Base-by-base conservation (phyloP, 1,140 invertebrate genomes). In the Drosophila suzukii region DNA sequence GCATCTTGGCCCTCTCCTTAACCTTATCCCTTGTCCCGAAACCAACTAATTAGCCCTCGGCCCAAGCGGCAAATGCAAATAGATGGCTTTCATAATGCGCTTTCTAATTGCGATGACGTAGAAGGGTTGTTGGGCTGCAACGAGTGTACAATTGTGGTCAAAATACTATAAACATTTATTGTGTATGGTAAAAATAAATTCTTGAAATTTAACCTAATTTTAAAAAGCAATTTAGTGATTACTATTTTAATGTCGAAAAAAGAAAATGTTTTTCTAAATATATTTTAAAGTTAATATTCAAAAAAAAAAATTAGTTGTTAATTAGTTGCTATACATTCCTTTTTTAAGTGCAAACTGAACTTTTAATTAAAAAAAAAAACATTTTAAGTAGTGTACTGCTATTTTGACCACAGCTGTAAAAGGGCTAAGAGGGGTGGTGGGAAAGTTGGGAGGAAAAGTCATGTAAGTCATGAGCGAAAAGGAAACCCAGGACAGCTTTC, bases 51-150 rank as follows among this genome's bases (percentile, higher is more conserved):
- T 57, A 71, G 66, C 30, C 38, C 15, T 34, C 50, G 30, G 49
- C 49, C n/a, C 49, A 50, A 27, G 47, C 47, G n/a, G 51, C n/a
- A 58, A 71, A 71, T 56, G 43, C 43, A 39, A 70, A 71, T 66
- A 49, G 30, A 70, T 71, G 43, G 65, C 51, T 70, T 36, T 54
- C 38, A 34, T 54, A 62, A 54, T 62, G 59, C 38, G 39, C 27
- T 62, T 49, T 49, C 43, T 47, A 57, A 70, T 57, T 70, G 63
- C 66, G 12, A 39, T 55, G 53, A 30, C 49, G 38, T 20, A 11
- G 17, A 6, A 27, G 41, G 12, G 12, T 12, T 8, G 44, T 13
- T 47, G 11, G 6, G 20, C 6, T 6, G 4, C 11, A 46, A 5
- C 20, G 12, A 6, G 12, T 24, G 20, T 24, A 24, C 44, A 47